phyloP scores from a whole-genome alignment of 2,888 invertebrate genomes.

The Volucella inanis region DNA sequence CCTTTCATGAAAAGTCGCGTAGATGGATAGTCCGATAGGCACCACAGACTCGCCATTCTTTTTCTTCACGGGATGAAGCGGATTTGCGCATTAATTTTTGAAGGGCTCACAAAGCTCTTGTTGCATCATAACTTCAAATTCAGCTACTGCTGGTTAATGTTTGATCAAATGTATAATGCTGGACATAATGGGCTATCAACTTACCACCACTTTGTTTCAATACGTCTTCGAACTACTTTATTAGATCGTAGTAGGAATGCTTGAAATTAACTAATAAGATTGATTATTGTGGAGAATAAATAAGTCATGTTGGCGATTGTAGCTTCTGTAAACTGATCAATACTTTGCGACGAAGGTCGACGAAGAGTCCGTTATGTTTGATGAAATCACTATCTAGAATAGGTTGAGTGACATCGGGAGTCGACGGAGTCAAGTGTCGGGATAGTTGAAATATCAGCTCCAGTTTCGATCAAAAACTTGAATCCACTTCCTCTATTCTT shows the following conservation, averaged over 20 bases:
- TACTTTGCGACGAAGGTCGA: neutral
- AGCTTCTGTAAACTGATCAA: neutral
- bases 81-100: too few relatives aligned
- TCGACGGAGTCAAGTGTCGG: too few relatives aligned
- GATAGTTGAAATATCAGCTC: constrained; percentile 24
- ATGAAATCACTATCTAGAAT: constrained; percentile 18
- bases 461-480: constrained; percentile 18
- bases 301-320: neutral
- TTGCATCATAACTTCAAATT: too few relatives aligned
- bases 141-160: too few relatives aligned
- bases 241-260: constrained; percentile 14
- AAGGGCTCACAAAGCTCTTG: too few relatives aligned
- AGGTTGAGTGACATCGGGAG: constrained; percentile 4
- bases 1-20: too few relatives aligned
- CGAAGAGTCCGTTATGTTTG: constrained; percentile 9
- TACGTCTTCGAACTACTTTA: neutral
- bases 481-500: neutral
- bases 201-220: neutral
- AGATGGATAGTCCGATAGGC: too few relatives aligned
- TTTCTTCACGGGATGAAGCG: too few relatives aligned
- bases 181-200: neutral
- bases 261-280: neutral
- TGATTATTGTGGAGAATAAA: neutral
- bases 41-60: too few relatives aligned
- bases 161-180: neutral